A percentile compares a stretch with the other conserved stretches of the same genome.
Conservation (phyloP, 2,888 invertebrate species). For the Actias luna region DNA sequence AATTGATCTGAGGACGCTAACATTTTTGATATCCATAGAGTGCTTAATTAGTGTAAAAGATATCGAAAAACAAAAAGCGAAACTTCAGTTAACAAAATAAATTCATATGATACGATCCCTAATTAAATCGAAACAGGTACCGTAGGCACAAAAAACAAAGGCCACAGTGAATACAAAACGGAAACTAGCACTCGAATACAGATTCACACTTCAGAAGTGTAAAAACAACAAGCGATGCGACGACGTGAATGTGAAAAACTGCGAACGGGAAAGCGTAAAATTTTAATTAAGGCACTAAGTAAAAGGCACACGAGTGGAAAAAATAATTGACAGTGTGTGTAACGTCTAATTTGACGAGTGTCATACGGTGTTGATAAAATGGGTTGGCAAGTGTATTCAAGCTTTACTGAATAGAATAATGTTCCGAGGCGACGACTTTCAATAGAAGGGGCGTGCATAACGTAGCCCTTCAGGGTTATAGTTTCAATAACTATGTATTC, state of each 20-base stretch:
- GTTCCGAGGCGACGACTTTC: slow-evolving; percentile 54
- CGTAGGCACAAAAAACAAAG: slow-evolving; percentile 32
- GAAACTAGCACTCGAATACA: slow-evolving; percentile 54
- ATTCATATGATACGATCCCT: slow-evolving; percentile 36
- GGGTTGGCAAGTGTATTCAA: slow-evolving; percentile 47
- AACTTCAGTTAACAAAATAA: slow-evolving; percentile 21
- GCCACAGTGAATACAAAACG: slow-evolving; percentile 46
- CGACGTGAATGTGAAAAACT: slow-evolving; percentile 46
- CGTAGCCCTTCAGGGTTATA: slow-evolving; percentile 28
- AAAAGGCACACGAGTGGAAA: slow-evolving; percentile 54
- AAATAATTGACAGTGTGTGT: slow-evolving; percentile 66
- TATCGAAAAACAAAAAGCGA: slow-evolving; percentile 18
- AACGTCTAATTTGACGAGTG: slow-evolving; percentile 71
- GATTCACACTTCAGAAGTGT: slow-evolving; percentile 77
- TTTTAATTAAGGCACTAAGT: slow-evolving; percentile 77
- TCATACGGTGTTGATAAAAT: slow-evolving; percentile 58
- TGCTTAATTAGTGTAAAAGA: not conserved
- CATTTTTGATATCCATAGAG: too few species aligned
- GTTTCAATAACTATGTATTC: slow-evolving; percentile 31
- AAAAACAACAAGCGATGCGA: slow-evolving; percentile 62
- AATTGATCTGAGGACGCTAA: too few species aligned
- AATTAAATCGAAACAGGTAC: slow-evolving; percentile 62
- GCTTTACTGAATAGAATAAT: slow-evolving; percentile 56
- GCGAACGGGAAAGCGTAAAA: slow-evolving; percentile 59
- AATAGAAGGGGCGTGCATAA: slow-evolving; percentile 44